Conservation (phyloP, 1,140 invertebrate genomes). For the Lerema accius region DNA sequence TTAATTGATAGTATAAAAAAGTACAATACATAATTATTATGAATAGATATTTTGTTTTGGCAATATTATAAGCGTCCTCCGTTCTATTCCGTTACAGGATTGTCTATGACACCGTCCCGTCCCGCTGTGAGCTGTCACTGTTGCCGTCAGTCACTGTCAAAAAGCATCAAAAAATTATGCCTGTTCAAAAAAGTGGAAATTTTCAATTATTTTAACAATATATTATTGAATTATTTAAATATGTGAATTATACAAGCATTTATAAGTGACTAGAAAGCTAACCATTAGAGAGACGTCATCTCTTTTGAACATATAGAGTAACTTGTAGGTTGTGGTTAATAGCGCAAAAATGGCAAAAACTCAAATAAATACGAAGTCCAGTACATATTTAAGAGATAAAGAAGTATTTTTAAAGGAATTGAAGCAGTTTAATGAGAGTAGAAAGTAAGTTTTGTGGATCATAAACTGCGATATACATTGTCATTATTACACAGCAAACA, state of each 20-base stretch:
- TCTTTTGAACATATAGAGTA: slow-evolving; percentile 14
- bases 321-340: slow-evolving; percentile 31
- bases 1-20: no score
- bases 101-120: background rate
- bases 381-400: slow-evolving; percentile 82
- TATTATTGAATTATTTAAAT: slow-evolving; percentile 20
- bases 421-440: slow-evolving; percentile 91
- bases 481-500: no score
- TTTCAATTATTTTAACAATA: slow-evolving; percentile 33
- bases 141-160: slow-evolving; percentile 33
- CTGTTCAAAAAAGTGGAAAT: slow-evolving; percentile 24
- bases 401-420: slow-evolving; percentile 90
- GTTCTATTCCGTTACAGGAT: no score
- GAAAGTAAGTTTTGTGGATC: slow-evolving; percentile 86
- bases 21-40: no score
- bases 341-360: slow-evolving; percentile 70
- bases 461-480: no score
- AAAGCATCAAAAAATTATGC: slow-evolving; percentile 36
- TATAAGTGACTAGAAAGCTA: background rate
- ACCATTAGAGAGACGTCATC: background rate
- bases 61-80: no score
- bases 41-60: no score
- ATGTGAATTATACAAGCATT: slow-evolving; percentile 18
- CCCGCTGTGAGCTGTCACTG: slow-evolving; percentile 37
- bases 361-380: slow-evolving; percentile 78